Conservation (phyloP, 2,113 vertebrate genomes). For the Corvus cornix region DNA sequence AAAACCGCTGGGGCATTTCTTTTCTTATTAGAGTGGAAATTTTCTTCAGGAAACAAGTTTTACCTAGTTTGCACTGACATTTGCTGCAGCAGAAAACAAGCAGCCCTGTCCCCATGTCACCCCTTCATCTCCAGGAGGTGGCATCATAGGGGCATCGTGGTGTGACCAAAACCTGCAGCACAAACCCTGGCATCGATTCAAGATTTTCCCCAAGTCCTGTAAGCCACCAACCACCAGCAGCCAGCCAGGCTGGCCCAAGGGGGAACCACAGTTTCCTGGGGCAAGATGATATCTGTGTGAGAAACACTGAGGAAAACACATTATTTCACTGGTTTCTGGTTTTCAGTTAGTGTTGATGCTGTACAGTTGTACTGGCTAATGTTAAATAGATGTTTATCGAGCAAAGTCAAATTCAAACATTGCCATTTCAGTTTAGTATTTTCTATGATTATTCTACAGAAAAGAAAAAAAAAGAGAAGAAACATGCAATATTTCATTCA, state of each 20-base stretch:
- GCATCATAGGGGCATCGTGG: background rate
- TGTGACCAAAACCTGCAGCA: background rate
- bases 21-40: conserved; percentile 12
- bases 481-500: background rate
- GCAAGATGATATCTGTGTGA: background rate
- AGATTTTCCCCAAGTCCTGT: background rate
- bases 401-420: background rate
- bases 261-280: fast-evolving
- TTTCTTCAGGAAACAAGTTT: conserved; percentile 17
- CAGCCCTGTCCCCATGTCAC: background rate
- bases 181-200: background rate
- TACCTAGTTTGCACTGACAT: conserved; percentile 18
- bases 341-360: background rate
- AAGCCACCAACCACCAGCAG: background rate
- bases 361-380: background rate
- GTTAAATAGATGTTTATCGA: background rate
- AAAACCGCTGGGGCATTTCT: background rate
- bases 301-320: background rate
- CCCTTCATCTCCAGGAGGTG: background rate
- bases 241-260: background rate
- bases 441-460: background rate
- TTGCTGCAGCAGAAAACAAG: background rate
- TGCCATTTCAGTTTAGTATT: background rate
- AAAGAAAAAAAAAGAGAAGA: background rate
- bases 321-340: background rate